A percentile compares a stretch with the other conserved stretches of the same genome.
These are phyloP conservation scores for Dryadula phaetusa DNA, from an alignment of 2,888 invertebrate genomes.

Conservation along the genomic window DNA sequence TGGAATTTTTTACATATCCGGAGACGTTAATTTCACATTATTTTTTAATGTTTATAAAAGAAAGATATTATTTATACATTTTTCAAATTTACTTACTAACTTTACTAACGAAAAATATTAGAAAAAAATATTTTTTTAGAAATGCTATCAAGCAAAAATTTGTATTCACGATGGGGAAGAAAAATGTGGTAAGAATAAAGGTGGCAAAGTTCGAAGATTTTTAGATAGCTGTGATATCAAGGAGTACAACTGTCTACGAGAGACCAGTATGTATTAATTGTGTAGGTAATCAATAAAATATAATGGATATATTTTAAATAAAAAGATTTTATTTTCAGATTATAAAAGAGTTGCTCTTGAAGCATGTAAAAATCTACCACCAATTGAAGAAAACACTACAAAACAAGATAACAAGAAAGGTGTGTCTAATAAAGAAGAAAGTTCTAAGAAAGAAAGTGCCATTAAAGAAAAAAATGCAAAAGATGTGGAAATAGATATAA, in stretches of 20 bases:
- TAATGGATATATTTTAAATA: neutral
- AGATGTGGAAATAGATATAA: too few relatives aligned
- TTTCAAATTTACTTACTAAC: too few relatives aligned
- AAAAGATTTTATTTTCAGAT: constrained; percentile 49
- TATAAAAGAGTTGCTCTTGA: constrained; percentile 48
- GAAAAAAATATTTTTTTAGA: constrained; percentile 49
- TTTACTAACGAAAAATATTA: neutral
- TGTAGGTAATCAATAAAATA: neutral
- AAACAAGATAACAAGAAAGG: constrained; percentile 9
- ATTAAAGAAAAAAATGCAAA: neutral
- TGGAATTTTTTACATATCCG: neutral
- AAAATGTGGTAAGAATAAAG: constrained; percentile 59
- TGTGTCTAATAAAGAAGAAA: constrained; percentile 12
- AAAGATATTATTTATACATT: too few relatives aligned
- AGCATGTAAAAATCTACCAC: constrained; percentile 53
- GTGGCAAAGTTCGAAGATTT: constrained; percentile 58
- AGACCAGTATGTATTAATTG: constrained; percentile 53
- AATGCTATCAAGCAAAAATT: constrained; percentile 65
- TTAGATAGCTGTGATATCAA: constrained; percentile 69
- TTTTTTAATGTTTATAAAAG: too few relatives aligned
- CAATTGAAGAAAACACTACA: constrained; percentile 41
- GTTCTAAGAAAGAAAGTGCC: constrained; percentile 14
- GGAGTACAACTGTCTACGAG: constrained; percentile 68
- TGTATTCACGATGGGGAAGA: constrained; percentile 64
- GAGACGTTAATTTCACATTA: neutral